These are phyloP conservation scores for Myathropa florea DNA, from an alignment of 2,888 invertebrate genomes.

Conservation along the genomic window DNA sequence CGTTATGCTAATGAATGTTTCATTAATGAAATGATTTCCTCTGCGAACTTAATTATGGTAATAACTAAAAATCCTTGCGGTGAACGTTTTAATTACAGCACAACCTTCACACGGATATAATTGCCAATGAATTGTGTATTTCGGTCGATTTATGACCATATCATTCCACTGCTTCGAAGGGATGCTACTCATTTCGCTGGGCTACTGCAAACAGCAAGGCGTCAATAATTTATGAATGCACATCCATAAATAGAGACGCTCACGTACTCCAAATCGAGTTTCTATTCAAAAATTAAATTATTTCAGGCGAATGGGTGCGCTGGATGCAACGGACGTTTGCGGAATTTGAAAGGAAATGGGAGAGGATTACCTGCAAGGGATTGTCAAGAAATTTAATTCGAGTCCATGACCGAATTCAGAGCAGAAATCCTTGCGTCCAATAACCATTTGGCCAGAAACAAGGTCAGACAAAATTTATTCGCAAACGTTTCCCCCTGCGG, in stretches of 20 bases:
- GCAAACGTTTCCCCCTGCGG: neutral
- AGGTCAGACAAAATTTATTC: constrained; percentile 17
- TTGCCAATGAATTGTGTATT: neutral
- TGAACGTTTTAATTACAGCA: neutral
- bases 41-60: neutral
- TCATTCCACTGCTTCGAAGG: neutral
- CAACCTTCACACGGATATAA: neutral
- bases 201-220: neutral
- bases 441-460: neutral
- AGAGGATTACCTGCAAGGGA: neutral
- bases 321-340: neutral
- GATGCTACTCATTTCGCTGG: neutral
- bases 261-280: neutral
- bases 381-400: neutral
- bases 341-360: neutral
- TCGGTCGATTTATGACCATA: neutral
- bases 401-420: neutral
- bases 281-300: neutral
- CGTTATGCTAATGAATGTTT: neutral
- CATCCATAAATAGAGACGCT: neutral
- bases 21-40: neutral
- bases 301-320: neutral
- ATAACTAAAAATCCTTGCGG: neutral
- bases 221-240: neutral
- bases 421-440: too few relatives aligned